Evolutionary conservation across 2,113 vertebrate genomes (phyloP), one percentile per base, ranked within the genome.

Genomic region (Dicentrarchus labrax): DNA sequence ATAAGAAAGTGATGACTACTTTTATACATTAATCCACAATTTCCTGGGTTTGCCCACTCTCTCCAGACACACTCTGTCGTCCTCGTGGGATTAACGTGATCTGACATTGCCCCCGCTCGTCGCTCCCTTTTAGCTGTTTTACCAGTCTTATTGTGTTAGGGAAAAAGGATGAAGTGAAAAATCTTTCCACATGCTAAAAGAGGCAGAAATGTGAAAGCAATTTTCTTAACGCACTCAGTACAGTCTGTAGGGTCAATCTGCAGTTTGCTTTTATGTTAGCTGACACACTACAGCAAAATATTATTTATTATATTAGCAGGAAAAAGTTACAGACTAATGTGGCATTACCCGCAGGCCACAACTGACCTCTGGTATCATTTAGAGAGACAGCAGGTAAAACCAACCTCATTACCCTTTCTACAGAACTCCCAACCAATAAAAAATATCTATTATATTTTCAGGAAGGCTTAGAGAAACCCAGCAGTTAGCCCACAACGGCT

Each of bases 41-140:
- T 1, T 56, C 11, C 30, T 30, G 30, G 30, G 30, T 30, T 30
- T 30, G 30, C 2, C 30, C 30, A 30, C 30, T 30, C 64, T 88
- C 66, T 91, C 84, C 82, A 70, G 82, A 54, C 82, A 80, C 36
- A 59, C 54, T 77, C 70, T 57, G 82, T 76, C 83, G 83, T 64
- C 67, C 69, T 79, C 0, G 1, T 51, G 77, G 0, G 36, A 45
- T 53, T 86, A 72, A 90, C 21, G 10, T 24, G 51, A 85, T 76
- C 43, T 0, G 77, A 84, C 86, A 22, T 15, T 24, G 45, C 56
- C 50, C 45, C 79, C 51, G 69, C 76, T 48, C 8, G 2, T 15
- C 0, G 3, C 64, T 74, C 48, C 84, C 84, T 76, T 60, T 41
- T 15, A 75, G 83, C 69, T 82, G 54, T 81, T 80, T 80, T 57